phyloP scores from a whole-genome alignment of 2,888 invertebrate genomes.

The Tuberolachnus salignus region DNA sequence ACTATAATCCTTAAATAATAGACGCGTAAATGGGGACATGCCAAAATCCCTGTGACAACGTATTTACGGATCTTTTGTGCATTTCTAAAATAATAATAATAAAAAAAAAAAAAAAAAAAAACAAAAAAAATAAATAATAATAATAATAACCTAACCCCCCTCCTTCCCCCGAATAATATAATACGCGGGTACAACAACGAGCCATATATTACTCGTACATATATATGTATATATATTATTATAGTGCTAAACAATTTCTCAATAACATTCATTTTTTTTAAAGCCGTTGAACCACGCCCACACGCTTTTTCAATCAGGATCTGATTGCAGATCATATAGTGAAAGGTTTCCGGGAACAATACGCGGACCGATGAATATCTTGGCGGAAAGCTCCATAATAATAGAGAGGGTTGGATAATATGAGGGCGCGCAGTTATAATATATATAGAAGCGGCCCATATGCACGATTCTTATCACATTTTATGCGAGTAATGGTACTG shows the following conservation, averaged over 20 bases:
- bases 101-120: constrained; percentile 38
- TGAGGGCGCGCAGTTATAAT: constrained; percentile 42
- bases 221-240: background rate
- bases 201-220: background rate
- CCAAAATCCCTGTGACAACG: constrained; percentile 53
- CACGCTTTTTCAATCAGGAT: constrained; percentile 55
- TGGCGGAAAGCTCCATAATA: constrained; percentile 54
- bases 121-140: constrained; percentile 29
- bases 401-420: constrained; percentile 56
- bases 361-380: constrained; percentile 55
- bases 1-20: constrained; percentile 55
- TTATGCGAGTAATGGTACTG: constrained; percentile 49
- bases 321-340: constrained; percentile 52
- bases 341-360: constrained; percentile 56
- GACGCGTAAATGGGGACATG: constrained; percentile 53
- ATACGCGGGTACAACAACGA: constrained; percentile 48
- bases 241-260: constrained; percentile 48
- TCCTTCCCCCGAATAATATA: constrained; percentile 47
- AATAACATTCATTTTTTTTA: constrained; percentile 51
- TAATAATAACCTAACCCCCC: constrained; percentile 27
- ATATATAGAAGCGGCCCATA: constrained; percentile 39
- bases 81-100: background rate
- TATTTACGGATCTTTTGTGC: constrained; percentile 47
- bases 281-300: constrained; percentile 52
- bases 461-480: constrained; percentile 50